Evolutionary conservation across 2,113 vertebrate genomes (phyloP).

Genomic region (Cephalopholis sonnerati): DNA sequence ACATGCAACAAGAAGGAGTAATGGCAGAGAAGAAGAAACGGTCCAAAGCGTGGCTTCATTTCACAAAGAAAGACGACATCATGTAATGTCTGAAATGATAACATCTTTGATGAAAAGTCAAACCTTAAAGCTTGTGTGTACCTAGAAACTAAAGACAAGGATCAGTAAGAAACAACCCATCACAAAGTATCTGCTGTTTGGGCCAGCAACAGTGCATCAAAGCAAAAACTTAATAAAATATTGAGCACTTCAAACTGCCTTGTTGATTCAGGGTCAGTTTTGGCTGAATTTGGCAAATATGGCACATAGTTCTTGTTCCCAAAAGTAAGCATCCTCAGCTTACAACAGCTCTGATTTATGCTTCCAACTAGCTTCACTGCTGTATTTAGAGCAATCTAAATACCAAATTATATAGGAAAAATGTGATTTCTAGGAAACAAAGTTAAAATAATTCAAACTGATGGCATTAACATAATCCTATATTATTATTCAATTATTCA

Average conservation of each 20-base stretch:
- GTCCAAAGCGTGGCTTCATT: no score
- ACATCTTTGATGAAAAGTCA: not conserved
- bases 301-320: not conserved
- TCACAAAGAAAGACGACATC: no score
- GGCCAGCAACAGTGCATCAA: not conserved
- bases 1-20: no score
- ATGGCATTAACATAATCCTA: not conserved
- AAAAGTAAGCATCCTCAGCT: not conserved
- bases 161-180: not conserved
- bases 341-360: not conserved
- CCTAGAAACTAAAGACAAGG: no score
- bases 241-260: not conserved
- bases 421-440: not conserved
- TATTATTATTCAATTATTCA: not conserved
- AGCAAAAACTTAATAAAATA: not conserved
- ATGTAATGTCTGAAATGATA: no score
- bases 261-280: not conserved
- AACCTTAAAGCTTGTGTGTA: not conserved
- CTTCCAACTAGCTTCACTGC: not conserved
- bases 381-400: not conserved
- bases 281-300: not conserved
- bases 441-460: not conserved
- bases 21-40: no score
- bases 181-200: not conserved
- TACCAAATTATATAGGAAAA: not conserved